phyloP scores from a whole-genome alignment of 2,113 vertebrate genomes.

The Brachirus orientalis region DNA sequence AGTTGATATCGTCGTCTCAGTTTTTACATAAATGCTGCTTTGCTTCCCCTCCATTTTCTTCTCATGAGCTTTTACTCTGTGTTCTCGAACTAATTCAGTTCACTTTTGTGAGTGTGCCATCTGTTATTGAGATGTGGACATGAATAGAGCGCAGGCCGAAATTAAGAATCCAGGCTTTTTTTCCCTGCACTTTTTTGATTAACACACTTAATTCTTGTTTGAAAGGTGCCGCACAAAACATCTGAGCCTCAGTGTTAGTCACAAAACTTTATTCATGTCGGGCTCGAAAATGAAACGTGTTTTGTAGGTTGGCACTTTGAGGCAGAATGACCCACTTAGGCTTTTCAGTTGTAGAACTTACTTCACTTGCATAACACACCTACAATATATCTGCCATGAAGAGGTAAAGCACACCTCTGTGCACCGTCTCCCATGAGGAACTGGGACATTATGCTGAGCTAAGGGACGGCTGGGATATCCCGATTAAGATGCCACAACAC shows the following conservation, averaged over 20 bases:
- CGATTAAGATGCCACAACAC: not conserved
- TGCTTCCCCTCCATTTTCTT: too few species aligned
- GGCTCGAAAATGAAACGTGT: conserved; percentile 15
- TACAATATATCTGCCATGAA: too few species aligned
- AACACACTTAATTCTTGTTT: too few species aligned
- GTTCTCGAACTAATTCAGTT: too few species aligned
- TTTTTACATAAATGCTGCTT: too few species aligned
- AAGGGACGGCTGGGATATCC: not conserved
- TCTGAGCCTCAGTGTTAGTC: not conserved
- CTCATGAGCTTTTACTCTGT: too few species aligned
- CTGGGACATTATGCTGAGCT: not conserved
- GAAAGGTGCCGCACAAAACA: not conserved
- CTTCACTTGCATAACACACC: not conserved
- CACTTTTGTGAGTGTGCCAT: too few species aligned
- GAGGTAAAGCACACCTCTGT: not conserved
- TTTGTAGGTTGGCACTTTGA: not conserved
- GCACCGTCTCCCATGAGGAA: not conserved
- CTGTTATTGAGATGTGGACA: too few species aligned
- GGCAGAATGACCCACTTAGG: conserved; percentile 6
- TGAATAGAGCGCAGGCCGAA: too few species aligned
- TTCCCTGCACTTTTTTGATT: not conserved
- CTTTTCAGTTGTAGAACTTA: not conserved
- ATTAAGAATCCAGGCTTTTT: too few species aligned
- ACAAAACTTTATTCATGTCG: not conserved
- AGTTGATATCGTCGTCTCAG: too few species aligned